These are phyloP conservation scores for Crotophaga sulcirostris DNA, from an alignment of 2,113 vertebrate species.

Conservation along the genomic window DNA sequence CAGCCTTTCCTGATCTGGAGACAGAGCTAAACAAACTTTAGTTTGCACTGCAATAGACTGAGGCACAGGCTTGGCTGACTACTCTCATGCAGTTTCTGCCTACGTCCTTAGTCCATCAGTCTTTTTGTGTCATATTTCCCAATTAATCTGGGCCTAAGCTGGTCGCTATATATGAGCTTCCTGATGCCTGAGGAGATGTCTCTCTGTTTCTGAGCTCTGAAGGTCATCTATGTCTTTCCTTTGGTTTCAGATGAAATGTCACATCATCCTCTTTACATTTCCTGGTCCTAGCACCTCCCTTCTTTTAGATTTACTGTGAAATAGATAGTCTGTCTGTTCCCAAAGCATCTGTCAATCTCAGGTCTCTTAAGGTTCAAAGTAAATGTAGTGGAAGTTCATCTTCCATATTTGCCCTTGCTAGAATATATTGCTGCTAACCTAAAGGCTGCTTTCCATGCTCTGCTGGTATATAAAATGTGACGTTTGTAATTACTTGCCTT, in stretches of 20 bases:
- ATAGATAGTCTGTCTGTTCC: neutral
- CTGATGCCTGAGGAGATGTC: neutral
- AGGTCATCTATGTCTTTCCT: neutral
- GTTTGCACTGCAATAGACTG: neutral
- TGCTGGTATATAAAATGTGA: neutral
- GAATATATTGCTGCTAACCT: neutral
- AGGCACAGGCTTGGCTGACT: neutral
- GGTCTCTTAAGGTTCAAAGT: slow-evolving; percentile 11
- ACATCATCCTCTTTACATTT: neutral
- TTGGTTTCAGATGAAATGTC: neutral
- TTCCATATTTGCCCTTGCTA: neutral
- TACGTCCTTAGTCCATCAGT: neutral
- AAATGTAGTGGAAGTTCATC: neutral
- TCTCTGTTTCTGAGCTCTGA: neutral
- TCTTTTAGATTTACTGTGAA: neutral
- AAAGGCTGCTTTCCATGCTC: neutral
- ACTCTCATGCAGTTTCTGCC: neutral
- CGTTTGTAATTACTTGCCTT: neutral
- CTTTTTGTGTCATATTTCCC: neutral
- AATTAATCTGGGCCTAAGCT: neutral
- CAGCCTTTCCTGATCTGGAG: neutral
- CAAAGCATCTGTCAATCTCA: neutral
- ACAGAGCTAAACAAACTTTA: neutral
- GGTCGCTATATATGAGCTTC: rapidly evolving
- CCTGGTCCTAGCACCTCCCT: neutral